A percentile compares a stretch with the other conserved stretches of the same genome.
phyloP scores from a whole-genome alignment of 2,797 vertebrate species.

The Muscicapa striata region DNA sequence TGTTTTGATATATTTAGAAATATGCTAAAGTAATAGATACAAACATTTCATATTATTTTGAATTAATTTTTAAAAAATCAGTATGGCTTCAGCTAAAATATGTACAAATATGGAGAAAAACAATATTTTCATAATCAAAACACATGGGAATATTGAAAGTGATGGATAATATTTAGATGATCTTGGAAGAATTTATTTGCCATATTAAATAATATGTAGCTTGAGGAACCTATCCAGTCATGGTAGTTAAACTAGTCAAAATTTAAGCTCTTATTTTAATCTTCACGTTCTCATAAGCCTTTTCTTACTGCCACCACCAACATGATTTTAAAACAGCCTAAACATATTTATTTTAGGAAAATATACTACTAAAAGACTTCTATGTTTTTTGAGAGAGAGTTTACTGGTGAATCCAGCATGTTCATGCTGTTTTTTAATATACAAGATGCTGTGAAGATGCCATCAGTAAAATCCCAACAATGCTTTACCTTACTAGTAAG shows the following conservation, averaged over 20 bases:
- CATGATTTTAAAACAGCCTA: neutral
- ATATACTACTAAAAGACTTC: neutral
- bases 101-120: neutral
- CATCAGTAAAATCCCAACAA: neutral
- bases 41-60: neutral
- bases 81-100: neutral
- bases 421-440: slow-evolving; percentile 15
- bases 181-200: neutral
- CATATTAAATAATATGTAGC: neutral
- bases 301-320: neutral
- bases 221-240: neutral
- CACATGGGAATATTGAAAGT: neutral
- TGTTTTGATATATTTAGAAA: neutral
- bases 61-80: neutral
- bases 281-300: neutral
- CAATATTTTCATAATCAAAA: neutral
- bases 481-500: neutral
- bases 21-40: neutral
- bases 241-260: neutral
- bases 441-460: slow-evolving; percentile 37
- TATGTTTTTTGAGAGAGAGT: neutral
- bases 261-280: neutral
- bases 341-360: neutral
- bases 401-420: neutral
- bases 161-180: neutral